Evolutionary conservation across 2,797 vertebrate species (phyloP).

Genomic region (Pseudochirops cupreus): DNA sequence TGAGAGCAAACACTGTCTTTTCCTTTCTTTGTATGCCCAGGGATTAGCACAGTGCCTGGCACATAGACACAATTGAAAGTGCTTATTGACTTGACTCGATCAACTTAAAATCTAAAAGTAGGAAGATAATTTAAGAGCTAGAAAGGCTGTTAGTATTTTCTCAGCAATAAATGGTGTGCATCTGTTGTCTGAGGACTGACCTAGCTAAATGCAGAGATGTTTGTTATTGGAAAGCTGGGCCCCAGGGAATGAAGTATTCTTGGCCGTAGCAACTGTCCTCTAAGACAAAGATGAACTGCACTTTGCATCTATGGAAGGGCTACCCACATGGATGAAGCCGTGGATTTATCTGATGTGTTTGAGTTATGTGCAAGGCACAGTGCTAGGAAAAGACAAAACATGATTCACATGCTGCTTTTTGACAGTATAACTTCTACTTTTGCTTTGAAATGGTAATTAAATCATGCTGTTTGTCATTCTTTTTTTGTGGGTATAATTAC

Average conservation of each 20-base stretch:
- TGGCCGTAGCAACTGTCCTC: background rate
- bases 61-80: conserved; percentile 34
- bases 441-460: background rate
- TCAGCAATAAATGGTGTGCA: background rate
- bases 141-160: background rate
- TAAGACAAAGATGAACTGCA: background rate
- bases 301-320: background rate
- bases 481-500: background rate
- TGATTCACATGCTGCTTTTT: background rate
- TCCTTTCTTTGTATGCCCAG: conserved; percentile 11
- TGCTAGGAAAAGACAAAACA: background rate
- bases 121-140: background rate
- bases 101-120: background rate
- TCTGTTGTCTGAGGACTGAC: background rate
- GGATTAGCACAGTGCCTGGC: conserved; percentile 23
- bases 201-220: background rate
- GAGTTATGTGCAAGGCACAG: background rate
- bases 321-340: background rate
- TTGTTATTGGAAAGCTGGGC: background rate
- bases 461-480: background rate
- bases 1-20: conserved; percentile 29
- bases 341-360: background rate
- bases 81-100: conserved; percentile 43
- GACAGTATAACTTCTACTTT: background rate
- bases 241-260: background rate